phyloP scores from a whole-genome alignment of 2,113 vertebrate species.

The Martes martes region DNA sequence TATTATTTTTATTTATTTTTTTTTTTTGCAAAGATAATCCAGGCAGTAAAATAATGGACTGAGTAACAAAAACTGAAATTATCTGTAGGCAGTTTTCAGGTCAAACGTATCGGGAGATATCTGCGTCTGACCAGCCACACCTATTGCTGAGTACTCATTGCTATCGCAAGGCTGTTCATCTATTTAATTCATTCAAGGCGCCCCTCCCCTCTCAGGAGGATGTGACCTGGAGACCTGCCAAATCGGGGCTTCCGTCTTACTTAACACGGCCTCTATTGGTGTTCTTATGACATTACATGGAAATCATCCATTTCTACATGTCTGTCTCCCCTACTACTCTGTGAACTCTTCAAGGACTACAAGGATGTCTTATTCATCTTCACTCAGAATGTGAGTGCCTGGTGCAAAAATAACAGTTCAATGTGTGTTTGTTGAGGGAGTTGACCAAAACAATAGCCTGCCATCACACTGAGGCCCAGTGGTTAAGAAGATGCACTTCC shows the following conservation, averaged over 20 bases:
- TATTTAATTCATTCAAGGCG: neutral
- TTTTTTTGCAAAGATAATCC: neutral
- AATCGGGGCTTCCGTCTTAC: accelerated
- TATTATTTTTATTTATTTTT: neutral
- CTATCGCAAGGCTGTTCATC: neutral
- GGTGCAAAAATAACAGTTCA: neutral
- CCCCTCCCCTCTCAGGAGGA: neutral
- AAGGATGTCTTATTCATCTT: neutral
- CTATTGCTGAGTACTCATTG: neutral
- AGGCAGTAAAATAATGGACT: neutral
- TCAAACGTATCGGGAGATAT: too few species aligned
- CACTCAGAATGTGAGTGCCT: neutral
- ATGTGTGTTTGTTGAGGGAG: neutral
- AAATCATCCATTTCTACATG: neutral
- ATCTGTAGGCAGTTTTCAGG: neutral
- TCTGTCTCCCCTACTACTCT: neutral
- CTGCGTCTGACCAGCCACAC: neutral
- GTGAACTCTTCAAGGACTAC: neutral
- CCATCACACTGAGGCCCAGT: neutral
- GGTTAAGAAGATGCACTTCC: neutral
- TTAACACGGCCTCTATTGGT: neutral
- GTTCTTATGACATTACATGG: neutral
- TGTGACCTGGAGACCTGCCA: neutral
- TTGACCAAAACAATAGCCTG: neutral
- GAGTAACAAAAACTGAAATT: neutral